Conservation (phyloP, 1,140 invertebrate genomes). For the Leptestheria dahalacensis region DNA sequence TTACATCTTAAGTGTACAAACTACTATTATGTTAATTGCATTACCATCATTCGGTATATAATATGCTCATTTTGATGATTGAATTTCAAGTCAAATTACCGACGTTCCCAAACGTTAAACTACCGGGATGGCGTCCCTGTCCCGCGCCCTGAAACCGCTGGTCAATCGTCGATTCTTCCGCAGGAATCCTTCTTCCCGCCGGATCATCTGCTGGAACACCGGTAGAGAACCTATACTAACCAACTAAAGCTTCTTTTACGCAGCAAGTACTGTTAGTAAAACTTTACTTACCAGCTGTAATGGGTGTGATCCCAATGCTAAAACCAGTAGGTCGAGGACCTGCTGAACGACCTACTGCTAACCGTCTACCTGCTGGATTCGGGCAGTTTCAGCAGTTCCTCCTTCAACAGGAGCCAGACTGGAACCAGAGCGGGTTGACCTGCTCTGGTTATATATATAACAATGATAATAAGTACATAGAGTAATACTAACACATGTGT, state of each 20-base stretch:
- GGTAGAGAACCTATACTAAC: no score
- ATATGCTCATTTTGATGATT: not conserved
- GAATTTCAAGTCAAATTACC: slow-evolving; percentile 3
- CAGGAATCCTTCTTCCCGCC: not conserved
- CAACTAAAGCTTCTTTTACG: not conserved
- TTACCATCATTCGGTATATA: not conserved
- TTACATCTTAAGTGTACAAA: no score
- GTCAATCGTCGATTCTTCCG: not conserved
- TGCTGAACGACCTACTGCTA: not conserved
- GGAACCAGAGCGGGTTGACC: no score
- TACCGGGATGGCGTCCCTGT: slow-evolving; percentile 13
- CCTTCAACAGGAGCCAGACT: no score
- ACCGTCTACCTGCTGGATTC: no score
- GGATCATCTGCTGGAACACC: not conserved
- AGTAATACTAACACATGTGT: no score
- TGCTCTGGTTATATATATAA: no score
- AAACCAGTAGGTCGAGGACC: not conserved
- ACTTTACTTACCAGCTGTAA: not conserved
- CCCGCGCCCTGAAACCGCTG: not conserved
- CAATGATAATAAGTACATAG: no score
- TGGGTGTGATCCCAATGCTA: not conserved
- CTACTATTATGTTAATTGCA: not conserved
- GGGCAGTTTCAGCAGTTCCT: no score
- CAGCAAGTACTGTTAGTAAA: not conserved
- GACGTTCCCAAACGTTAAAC: slow-evolving; percentile 11